Evolutionary conservation across 2,888 invertebrate species (phyloP), one percentile per base, ranked within the genome.

Genomic region (Dione juno): DNA sequence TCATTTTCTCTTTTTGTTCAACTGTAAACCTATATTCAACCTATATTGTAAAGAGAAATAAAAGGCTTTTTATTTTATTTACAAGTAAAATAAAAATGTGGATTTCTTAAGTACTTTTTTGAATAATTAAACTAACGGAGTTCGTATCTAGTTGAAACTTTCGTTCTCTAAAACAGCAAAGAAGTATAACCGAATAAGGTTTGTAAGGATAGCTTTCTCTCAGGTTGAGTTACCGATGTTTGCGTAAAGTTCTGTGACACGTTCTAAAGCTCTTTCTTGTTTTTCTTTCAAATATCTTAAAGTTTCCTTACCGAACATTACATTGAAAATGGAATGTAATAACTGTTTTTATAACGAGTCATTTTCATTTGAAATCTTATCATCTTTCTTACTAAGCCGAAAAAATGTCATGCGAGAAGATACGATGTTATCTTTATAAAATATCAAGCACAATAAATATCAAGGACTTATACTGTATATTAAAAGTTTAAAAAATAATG

Each of bases 161-260:
- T 35, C 16, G 41, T 35, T 67, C 59, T 41, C 40, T 59, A 61
- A 61, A 40, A 52, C 19, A 19, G 19, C 59, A 14, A 9, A 43
- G 61, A 40, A 61, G 59, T 61, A 59, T 21, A n/a, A 6, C 59
- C 43, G 45, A 61, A 61, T 28, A 45, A 41, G 52, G 41, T 59
- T 52, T 67, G 67, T 61, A n/a, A n/a, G 67, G 61, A 16, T 61
- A 61, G 61, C 59, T 67, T 67, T 52, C 43, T 52, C 43, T 41
- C 52, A 41, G 28, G 61, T 52, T 52, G 52, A 67, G 48, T 58
- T 50, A 58, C 28, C 59, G 61, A 16, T 53, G 53, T 61, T 67
- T 52, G 67, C 41, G 35, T 43, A 61, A 67, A 67, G 61, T 61
- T 61, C 61, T 45, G 45, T 61, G 61, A 61, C 61, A 43, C 6